Conservation (phyloP, 2,113 vertebrate species). For the Antechinus flavipes region DNA sequence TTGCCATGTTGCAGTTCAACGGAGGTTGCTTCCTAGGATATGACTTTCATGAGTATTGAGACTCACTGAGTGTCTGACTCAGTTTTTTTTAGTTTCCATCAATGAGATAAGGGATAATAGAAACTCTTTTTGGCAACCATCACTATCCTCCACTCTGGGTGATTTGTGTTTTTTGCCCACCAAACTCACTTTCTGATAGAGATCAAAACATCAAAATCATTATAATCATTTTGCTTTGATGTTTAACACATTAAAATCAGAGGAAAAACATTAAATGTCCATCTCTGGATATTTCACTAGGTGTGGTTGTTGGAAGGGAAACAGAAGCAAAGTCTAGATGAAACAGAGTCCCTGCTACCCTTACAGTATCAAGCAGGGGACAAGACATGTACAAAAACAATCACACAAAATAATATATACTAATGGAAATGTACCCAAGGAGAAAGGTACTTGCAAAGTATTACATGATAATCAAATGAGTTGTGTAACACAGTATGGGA, state of each 20-base stretch:
- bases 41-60: background rate
- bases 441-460: background rate
- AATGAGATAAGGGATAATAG: background rate
- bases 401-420: background rate
- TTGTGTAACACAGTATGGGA: background rate
- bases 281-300: background rate
- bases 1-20: background rate
- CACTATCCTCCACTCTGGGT: background rate
- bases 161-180: background rate
- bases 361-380: background rate
- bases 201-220: background rate
- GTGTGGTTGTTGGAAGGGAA: background rate
- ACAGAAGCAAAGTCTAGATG: background rate
- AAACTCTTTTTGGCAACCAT: background rate
- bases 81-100: background rate
- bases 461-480: background rate
- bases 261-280: background rate
- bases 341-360: background rate
- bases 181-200: background rate
- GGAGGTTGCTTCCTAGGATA: background rate
- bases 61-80: background rate
- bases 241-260: background rate
- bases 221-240: background rate
- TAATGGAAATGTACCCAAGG: background rate
- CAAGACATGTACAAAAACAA: background rate